Conservation (phyloP, 2,113 vertebrate species). For the Engraulis encrasicolus region DNA sequence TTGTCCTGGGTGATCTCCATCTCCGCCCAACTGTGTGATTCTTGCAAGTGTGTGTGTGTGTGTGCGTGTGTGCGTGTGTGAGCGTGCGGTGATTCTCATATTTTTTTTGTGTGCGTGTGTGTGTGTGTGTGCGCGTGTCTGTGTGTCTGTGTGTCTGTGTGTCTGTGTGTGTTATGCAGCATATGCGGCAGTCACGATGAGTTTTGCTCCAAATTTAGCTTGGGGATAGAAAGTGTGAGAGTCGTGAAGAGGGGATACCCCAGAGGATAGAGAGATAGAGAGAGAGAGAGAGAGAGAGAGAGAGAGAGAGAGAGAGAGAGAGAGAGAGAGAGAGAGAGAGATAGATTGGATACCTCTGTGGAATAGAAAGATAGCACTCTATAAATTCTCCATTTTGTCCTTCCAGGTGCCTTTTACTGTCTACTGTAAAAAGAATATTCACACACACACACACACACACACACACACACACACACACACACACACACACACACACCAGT, state of each 20-base stretch:
- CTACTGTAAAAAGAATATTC: too few relatives aligned
- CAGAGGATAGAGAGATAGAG: too few relatives aligned
- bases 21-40: background rate
- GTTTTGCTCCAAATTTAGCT: constrained; percentile 11
- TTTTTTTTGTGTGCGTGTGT: background rate
- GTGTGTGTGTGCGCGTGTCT: background rate
- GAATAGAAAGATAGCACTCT: too few relatives aligned
- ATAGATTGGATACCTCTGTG: too few relatives aligned
- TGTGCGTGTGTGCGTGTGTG: background rate
- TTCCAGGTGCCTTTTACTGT: constrained; percentile 2
- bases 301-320: too few relatives aligned
- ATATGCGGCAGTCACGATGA: constrained; percentile 10
- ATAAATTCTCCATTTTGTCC: constrained; percentile 1
- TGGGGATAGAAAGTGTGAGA: too few relatives aligned
- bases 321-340: too few relatives aligned
- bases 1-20: constrained; percentile 1
- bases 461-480: too few relatives aligned
- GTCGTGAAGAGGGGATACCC: background rate
- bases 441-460: background rate
- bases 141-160: background rate
- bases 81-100: too few relatives aligned
- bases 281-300: too few relatives aligned
- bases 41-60: background rate
- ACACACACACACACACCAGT: too few relatives aligned
- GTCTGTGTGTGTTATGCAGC: background rate